Percentiles rank a stretch among this genome's conserved stretches.
phyloP scores from a whole-genome alignment of 2,113 vertebrate species.

The Dinomys branickii region DNA sequence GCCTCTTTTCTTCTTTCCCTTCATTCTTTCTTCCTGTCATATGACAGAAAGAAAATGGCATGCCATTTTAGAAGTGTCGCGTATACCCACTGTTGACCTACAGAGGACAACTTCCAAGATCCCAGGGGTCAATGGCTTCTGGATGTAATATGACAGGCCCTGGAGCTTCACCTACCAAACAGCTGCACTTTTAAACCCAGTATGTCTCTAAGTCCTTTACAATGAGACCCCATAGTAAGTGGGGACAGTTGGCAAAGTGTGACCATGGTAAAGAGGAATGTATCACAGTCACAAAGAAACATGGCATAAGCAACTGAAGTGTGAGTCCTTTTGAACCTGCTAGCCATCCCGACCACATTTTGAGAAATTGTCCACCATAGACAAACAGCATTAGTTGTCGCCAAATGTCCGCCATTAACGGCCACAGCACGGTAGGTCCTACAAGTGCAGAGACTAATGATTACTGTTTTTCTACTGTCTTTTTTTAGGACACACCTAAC shows the following conservation, averaged over 20 bases:
- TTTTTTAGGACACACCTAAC: neutral
- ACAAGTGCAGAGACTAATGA: neutral
- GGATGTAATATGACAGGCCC: neutral
- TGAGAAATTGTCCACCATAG: too few relatives aligned
- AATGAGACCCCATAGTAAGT: neutral
- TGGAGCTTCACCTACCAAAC: too few relatives aligned
- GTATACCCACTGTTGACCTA: neutral
- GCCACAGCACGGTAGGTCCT: too few relatives aligned
- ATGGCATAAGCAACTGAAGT: neutral
- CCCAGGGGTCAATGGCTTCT: neutral
- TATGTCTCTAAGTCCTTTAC: neutral
- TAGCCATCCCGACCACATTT: neutral
- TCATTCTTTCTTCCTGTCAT: neutral
- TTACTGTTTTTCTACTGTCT: neutral
- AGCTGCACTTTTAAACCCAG: neutral
- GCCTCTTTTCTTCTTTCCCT: neutral
- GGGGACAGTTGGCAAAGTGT: neutral
- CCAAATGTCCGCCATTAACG: neutral
- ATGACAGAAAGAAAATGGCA: neutral
- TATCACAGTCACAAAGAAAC: neutral
- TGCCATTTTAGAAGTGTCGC: neutral
- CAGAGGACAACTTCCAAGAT: neutral
- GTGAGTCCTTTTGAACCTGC: neutral
- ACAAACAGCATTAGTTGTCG: neutral
- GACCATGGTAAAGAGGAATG: neutral